Conservation (phyloP, 1,140 invertebrate species). For the Leptopilina clavipes region DNA sequence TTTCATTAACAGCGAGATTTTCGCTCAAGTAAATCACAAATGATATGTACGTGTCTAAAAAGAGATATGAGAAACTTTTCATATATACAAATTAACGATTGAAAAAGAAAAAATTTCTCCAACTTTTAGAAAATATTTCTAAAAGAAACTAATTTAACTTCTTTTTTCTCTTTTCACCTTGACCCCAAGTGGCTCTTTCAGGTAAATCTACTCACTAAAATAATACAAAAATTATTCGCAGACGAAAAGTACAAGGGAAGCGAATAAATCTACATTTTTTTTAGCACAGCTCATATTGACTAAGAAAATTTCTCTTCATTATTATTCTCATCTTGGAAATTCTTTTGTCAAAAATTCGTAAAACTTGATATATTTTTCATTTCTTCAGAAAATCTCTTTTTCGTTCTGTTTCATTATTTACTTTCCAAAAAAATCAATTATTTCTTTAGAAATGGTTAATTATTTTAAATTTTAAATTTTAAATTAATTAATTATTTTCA, state of each 20-base stretch:
- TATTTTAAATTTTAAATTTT: no score
- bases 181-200: conserved; percentile 17
- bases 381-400: no score
- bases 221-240: conserved; percentile 1
- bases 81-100: background rate
- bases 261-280: background rate
- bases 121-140: conserved; percentile 1
- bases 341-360: no score
- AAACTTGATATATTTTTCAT: no score
- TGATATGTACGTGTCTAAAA: conserved; percentile 7
- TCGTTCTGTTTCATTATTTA: no score
- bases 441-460: no score
- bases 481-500: no score
- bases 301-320: no score
- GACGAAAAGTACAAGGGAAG: conserved; percentile 17
- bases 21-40: background rate
- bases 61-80: background rate
- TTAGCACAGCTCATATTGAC: no score
- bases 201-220: conserved; percentile 12
- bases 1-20: background rate
- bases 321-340: no score
- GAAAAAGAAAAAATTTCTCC: background rate
- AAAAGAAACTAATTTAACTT: background rate
- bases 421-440: no score
- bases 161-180: background rate